Conservation (phyloP, 2,113 vertebrate species). For the Microcebus griseorufus region DNA sequence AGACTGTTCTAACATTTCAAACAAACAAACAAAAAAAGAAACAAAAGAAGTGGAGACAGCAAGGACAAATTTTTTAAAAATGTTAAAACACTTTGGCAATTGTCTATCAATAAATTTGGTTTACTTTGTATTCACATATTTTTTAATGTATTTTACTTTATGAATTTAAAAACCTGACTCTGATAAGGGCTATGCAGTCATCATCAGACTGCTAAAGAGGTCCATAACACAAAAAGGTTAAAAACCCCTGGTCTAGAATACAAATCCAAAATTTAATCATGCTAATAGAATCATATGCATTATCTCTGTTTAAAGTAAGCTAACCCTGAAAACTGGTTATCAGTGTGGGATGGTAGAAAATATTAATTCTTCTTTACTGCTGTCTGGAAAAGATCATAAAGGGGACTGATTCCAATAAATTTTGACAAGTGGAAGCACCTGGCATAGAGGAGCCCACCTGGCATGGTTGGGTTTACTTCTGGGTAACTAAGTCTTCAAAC, state of each 20-base stretch:
- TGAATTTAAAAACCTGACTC: not conserved
- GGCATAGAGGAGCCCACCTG: not conserved
- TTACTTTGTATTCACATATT: not conserved
- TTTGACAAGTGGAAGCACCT: not conserved
- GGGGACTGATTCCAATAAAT: not conserved
- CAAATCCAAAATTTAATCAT: conserved; percentile 1
- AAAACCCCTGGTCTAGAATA: not conserved
- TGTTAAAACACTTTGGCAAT: not conserved
- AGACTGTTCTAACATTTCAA: no score
- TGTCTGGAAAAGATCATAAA: not conserved
- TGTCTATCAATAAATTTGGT: not conserved
- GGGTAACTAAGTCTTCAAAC: not conserved
- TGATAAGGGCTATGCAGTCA: not conserved
- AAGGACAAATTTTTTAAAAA: not conserved
- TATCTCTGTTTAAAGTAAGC: conserved; percentile 31
- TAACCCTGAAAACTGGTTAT: not conserved
- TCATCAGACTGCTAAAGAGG: not conserved
- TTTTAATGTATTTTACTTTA: conserved; percentile 19
- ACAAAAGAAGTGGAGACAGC: not conserved
- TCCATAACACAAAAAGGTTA: not conserved
- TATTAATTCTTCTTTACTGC: not conserved
- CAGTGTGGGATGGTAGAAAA: not conserved
- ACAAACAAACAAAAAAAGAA: no score
- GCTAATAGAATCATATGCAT: not conserved
- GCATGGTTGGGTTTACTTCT: not conserved